phyloP scores from a whole-genome alignment of 2,888 invertebrate genomes.

The Habrosyne pyritoides region DNA sequence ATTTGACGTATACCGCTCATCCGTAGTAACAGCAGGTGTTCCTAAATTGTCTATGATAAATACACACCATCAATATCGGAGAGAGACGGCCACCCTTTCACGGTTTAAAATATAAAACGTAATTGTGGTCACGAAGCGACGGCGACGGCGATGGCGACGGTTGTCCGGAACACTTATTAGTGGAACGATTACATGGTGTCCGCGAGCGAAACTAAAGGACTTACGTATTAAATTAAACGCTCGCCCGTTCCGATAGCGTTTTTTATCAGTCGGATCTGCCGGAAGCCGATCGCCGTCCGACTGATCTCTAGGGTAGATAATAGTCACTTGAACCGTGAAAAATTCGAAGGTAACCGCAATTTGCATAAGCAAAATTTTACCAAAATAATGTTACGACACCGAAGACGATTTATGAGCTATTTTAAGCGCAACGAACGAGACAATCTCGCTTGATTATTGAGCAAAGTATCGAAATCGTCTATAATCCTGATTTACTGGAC shows the following conservation, averaged over 20 bases:
- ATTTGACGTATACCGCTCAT: constrained; percentile 72
- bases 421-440: constrained; percentile 11
- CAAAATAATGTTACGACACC: constrained; percentile 30
- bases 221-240: constrained; percentile 13
- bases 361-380: constrained; percentile 28
- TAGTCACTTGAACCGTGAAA: constrained; percentile 1
- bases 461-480: constrained; percentile 42
- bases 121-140: constrained; percentile 59
- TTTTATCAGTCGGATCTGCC: constrained; percentile 3
- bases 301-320: constrained; percentile 8
- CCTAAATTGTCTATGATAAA: constrained; percentile 77
- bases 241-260: neutral
- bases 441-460: constrained; percentile 28
- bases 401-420: constrained; percentile 30
- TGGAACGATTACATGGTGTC: constrained; percentile 36
- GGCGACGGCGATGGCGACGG: constrained; percentile 38
- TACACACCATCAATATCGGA: constrained; percentile 71
- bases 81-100: constrained; percentile 60
- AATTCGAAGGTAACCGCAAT: constrained; percentile 14
- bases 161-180: constrained; percentile 43
- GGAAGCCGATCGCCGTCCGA: constrained; percentile 7
- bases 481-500: constrained; percentile 60
- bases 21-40: constrained; percentile 76
- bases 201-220: constrained; percentile 29
- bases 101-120: constrained; percentile 54